Conservation (phyloP, 2,797 vertebrate genomes). For the Sebastes nivosus region DNA sequence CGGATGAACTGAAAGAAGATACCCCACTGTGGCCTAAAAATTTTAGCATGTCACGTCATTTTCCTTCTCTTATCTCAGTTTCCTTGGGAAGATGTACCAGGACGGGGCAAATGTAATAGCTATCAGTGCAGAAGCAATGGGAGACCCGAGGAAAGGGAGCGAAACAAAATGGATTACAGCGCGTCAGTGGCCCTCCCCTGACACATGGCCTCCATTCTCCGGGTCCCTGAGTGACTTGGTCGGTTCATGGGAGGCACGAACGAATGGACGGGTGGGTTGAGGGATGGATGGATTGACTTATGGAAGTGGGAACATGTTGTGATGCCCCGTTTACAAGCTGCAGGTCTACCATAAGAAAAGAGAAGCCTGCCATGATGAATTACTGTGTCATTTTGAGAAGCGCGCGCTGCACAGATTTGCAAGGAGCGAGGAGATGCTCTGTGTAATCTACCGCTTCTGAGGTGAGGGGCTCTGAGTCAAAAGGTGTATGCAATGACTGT, state of each 20-base stretch:
- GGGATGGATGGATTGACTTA: constrained; percentile 29
- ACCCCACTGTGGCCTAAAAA: constrained; percentile 19
- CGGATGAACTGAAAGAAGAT: constrained; percentile 12
- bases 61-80: constrained; percentile 31
- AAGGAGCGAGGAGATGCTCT: constrained; percentile 17
- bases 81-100: constrained; percentile 40
- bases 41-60: constrained; percentile 24
- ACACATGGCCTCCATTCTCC: constrained; percentile 71
- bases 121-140: constrained; percentile 63
- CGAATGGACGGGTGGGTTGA: constrained; percentile 7
- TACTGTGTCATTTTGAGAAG: constrained; percentile 54
- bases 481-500: constrained; percentile 58
- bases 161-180: constrained; percentile 81
- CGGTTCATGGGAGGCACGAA: constrained; percentile 32
- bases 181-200: constrained; percentile 71
- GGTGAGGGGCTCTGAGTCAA: constrained; percentile 46
- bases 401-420: constrained; percentile 20
- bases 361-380: constrained; percentile 65
- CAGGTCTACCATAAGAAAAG: constrained; percentile 39
- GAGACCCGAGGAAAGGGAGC: constrained; percentile 73
- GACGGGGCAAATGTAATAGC: constrained; percentile 41
- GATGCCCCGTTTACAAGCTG: constrained; percentile 20
- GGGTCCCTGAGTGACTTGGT: constrained; percentile 43
- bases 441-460: constrained; percentile 46
- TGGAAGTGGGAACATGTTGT: constrained; percentile 8